phyloP scores from a whole-genome alignment of 2,797 vertebrate genomes.

The Lacerta agilis region DNA sequence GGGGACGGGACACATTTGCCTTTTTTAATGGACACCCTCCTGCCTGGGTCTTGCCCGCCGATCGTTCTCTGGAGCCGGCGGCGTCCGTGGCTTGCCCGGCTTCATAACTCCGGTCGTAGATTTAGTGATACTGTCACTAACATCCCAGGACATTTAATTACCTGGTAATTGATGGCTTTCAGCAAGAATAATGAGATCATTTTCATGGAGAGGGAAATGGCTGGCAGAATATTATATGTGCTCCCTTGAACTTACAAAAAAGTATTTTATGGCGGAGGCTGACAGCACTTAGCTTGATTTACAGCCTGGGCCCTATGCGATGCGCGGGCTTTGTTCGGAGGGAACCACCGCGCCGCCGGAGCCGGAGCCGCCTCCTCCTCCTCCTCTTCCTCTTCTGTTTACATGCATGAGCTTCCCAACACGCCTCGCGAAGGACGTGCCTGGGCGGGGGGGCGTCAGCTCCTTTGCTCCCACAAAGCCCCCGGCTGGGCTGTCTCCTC shows the following conservation, averaged over 20 bases:
- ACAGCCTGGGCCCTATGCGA: neutral
- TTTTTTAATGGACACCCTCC: neutral
- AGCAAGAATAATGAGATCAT: neutral
- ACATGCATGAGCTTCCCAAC: conserved; percentile 33
- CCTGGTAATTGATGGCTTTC: neutral
- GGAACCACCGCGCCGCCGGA: conserved; percentile 46
- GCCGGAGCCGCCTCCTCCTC: too few relatives aligned
- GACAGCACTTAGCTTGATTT: neutral
- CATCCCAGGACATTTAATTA: neutral
- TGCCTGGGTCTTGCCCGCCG: neutral
- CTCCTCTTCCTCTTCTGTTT: conserved; percentile 3
- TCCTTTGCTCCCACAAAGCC: neutral
- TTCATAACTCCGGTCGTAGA: neutral
- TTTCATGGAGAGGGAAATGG: neutral
- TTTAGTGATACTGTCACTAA: neutral
- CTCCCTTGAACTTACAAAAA: neutral
- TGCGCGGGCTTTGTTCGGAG: conserved; percentile 57
- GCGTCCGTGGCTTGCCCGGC: neutral
- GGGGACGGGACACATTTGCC: too few relatives aligned
- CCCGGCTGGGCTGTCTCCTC: neutral
- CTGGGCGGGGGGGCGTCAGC: too few relatives aligned
- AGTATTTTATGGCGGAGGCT: conserved; percentile 19
- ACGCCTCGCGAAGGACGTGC: neutral
- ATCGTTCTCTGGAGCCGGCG: neutral
- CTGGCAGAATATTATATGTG: fast-evolving